phyloP scores from a whole-genome alignment of 2,888 invertebrate genomes.

The Portevinia maculata region DNA sequence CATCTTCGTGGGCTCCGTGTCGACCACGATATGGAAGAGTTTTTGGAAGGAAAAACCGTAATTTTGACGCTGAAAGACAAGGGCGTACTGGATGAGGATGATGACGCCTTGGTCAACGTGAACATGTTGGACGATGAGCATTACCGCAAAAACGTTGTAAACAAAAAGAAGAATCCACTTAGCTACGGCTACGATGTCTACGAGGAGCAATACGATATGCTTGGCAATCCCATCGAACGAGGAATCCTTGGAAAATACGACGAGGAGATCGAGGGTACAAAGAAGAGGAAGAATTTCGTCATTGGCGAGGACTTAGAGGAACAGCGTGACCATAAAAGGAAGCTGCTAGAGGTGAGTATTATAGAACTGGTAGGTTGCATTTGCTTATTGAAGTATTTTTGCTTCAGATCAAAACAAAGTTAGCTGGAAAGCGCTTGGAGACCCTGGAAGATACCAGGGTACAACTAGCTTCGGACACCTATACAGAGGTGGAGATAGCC shows the following conservation, averaged over 20 bases:
- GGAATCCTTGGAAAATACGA: constrained; percentile 95
- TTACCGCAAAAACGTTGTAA: constrained; percentile 92
- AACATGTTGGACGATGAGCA: constrained; percentile 94
- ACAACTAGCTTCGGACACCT: constrained; percentile 93
- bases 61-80: constrained; percentile 97
- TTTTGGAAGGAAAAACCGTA: constrained; percentile 91
- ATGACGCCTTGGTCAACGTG: constrained; percentile 95
- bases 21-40: constrained; percentile 89
- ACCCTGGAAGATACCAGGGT: constrained; percentile 87
- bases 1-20: constrained; percentile 92
- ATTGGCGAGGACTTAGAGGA: constrained; percentile 88
- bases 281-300: constrained; percentile 87
- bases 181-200: constrained; percentile 95
- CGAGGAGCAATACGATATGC: constrained; percentile 88
- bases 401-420: constrained; percentile 84
- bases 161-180: constrained; percentile 91
- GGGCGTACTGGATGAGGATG: constrained; percentile 92
- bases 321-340: constrained; percentile 84
- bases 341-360: constrained; percentile 78
- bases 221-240: constrained; percentile 86
- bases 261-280: constrained; percentile 87
- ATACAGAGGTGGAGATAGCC: constrained; percentile 91
- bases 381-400: neutral
- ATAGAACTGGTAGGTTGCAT: neutral
- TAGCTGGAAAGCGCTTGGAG: constrained; percentile 88